Base-by-base conservation (phyloP, 2,113 vertebrate genomes). In the Pterocles burchelli region DNA sequence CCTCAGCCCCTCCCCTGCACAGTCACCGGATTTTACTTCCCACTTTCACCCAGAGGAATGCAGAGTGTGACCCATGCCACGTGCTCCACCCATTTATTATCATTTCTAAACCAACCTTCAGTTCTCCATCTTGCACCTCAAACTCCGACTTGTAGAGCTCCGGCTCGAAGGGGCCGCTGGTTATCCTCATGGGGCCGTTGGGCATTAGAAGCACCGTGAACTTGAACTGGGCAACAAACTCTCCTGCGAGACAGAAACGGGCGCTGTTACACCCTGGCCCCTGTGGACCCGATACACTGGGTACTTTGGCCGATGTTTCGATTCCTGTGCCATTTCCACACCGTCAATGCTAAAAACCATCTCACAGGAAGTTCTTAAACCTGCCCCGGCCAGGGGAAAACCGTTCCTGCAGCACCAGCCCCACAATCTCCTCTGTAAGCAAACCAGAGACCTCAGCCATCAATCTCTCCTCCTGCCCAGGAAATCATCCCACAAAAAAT, bases 161-260 rank as follows among this genome's bases (percentile, higher is more conserved):
- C 2, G 99, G 98, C 25, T 99, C 99, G n/a, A 98, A 99, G 90
- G 98, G 98, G 89, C 99, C 98, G 41, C 98, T 99, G 70, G 99
- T 99, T 98, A 99, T 99, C 97, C 99, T 89, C 98, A 99, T 98
- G 49, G 99, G 99, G 33, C 99, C 99, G 28, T 99, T 99, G 73
- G 99, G 98, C 99, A 99, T 99, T 90, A 99, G 98, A 63, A 99
- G 97, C 97, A 99, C 99, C 33, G 99, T 99, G 98, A 99, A 99
- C 97, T 99, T 99, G 97, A 99, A 99, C 98, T 99, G 99, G 43
- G 99, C 99, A 46, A 99, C 99, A 58, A 98, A 98, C 97, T 99
- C 99, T 28, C 99, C 99, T 99, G 92, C 25, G 65, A 54, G 78
- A 76, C 51, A 93, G 14, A 70, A 57, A 88, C 2, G 2, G 25